Percentiles rank a stretch among this genome's conserved stretches.
Evolutionary conservation across 2,888 invertebrate genomes (phyloP).

Genomic region (Suillia variegata): DNA sequence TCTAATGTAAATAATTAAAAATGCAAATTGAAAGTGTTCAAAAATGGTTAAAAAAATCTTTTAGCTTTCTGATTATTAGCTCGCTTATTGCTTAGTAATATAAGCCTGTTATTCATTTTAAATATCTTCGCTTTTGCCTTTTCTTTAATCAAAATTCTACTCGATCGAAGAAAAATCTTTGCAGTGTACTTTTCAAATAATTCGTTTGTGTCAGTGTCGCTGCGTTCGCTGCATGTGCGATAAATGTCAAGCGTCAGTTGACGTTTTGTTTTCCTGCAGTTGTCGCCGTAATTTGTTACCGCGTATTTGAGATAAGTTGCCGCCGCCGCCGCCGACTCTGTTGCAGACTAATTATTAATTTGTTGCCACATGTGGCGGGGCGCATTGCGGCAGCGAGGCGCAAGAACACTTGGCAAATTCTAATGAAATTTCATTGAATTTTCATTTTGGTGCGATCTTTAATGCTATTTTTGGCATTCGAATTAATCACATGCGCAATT

Average conservation of each 20-base stretch:
- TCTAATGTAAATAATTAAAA: too few relatives aligned
- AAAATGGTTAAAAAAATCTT: too few relatives aligned
- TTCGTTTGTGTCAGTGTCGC: background rate
- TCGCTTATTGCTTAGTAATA: too few relatives aligned
- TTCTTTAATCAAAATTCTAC: background rate
- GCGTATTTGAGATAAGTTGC: background rate
- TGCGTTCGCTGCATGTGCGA: background rate
- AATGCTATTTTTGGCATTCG: background rate
- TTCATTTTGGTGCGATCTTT: too few relatives aligned
- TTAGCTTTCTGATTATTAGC: too few relatives aligned
- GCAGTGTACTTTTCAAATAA: background rate
- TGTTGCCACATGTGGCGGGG: background rate
- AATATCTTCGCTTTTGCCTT: too few relatives aligned
- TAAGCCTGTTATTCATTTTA: too few relatives aligned
- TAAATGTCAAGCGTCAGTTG: slow-evolving; percentile 2
- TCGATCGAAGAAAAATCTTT: background rate
- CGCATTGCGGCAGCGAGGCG: too few relatives aligned
- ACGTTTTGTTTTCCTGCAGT: slow-evolving; percentile 2
- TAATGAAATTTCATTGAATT: slow-evolving; percentile 1
- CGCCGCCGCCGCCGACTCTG: background rate
- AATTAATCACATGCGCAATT: slow-evolving; percentile 25
- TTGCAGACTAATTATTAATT: slow-evolving; percentile 1
- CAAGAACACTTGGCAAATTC: background rate
- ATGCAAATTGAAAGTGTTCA: too few relatives aligned
- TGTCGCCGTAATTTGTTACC: background rate